Conservation (phyloP, 1,140 invertebrate species). For the Oncopodura yosiiana region DNA sequence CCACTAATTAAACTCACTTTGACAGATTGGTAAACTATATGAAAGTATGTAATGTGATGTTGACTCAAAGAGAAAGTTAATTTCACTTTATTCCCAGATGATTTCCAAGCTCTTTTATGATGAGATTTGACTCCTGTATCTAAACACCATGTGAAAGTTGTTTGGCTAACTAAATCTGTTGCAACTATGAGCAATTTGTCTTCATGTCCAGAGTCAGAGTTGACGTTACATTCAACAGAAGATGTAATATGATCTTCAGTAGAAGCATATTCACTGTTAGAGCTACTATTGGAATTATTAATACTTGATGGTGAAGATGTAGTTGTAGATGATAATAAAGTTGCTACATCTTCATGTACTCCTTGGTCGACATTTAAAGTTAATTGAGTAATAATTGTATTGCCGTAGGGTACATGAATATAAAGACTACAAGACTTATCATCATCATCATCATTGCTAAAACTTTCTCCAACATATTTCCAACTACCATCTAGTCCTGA, state of each 20-base stretch:
- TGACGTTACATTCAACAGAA: no score
- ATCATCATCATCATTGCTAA: conserved; percentile 23
- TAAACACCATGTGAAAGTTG: conserved; percentile 25
- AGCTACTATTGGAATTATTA: background rate
- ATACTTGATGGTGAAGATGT: no score
- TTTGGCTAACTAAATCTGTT: conserved; percentile 15
- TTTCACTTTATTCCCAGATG: conserved; percentile 24
- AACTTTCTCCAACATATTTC: conserved; percentile 19
- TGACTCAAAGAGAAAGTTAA: conserved; percentile 25
- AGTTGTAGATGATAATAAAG: no score
- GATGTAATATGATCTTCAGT: background rate
- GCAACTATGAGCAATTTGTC: conserved; percentile 18
- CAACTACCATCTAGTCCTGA: conserved; percentile 23
- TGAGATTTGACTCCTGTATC: conserved; percentile 8
- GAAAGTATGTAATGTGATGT: conserved; percentile 34
- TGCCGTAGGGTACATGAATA: conserved; percentile 34
- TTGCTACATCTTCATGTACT: background rate
- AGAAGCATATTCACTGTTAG: background rate
- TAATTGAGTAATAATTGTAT: conserved; percentile 25
- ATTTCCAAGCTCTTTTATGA: conserved; percentile 30
- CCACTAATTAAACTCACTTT: conserved; percentile 46
- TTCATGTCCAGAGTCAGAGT: background rate
- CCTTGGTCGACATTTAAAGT: conserved; percentile 6
- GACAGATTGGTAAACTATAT: conserved; percentile 43
- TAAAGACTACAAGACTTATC: conserved; percentile 25